phyloP scores from a whole-genome alignment of 2,797 vertebrate genomes.

The Lacerta viridis region DNA sequence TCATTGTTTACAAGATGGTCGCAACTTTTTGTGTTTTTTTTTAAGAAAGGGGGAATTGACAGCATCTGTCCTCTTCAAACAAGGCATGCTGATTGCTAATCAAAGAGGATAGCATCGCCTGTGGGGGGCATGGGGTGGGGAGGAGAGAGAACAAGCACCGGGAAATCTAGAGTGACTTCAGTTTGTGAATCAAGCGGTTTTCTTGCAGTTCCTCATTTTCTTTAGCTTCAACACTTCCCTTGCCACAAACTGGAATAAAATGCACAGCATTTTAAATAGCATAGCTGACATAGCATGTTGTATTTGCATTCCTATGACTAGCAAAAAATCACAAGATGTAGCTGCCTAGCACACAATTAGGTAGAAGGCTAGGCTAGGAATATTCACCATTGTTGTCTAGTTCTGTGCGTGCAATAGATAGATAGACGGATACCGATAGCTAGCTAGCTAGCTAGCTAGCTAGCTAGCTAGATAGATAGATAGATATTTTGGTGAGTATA shows the following conservation, averaged over 20 bases:
- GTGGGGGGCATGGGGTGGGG: rapidly evolving
- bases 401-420: too few species aligned
- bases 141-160: not conserved
- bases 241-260: not conserved
- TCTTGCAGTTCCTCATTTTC: not conserved
- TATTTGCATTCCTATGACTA: not conserved
- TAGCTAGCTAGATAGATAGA: too few species aligned
- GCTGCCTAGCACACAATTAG: not conserved
- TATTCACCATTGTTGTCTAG: not conserved
- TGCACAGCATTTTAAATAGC: not conserved
- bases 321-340: not conserved
- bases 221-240: not conserved
- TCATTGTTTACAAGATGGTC: not conserved
- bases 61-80: not conserved
- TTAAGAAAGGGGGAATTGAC: not conserved
- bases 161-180: not conserved
- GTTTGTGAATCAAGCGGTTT: not conserved
- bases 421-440: too few species aligned
- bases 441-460: too few species aligned
- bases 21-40: not conserved
- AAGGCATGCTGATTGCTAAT: not conserved
- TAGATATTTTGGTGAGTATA: not conserved
- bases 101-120: not conserved
- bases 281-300: not conserved
- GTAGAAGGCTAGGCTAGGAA: not conserved